phyloP scores from a whole-genome alignment of 2,888 invertebrate species.

The Acanthoscelides obtectus region DNA sequence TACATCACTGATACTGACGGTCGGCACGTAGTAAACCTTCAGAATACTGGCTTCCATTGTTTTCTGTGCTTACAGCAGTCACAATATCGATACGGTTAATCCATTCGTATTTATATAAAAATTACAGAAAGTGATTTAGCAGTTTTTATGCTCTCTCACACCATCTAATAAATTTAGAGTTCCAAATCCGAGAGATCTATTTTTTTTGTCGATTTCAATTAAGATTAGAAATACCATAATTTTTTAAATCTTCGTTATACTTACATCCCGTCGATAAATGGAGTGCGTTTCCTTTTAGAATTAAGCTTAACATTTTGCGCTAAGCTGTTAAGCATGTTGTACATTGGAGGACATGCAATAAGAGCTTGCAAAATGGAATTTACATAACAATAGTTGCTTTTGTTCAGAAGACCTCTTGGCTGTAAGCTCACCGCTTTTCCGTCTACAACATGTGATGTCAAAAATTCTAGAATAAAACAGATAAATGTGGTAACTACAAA shows the following conservation, averaged over 20 bases:
- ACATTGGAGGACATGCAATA: slow-evolving; percentile 92
- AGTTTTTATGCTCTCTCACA: too few relatives aligned
- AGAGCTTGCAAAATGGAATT: slow-evolving; percentile 93
- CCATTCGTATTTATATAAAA: too few relatives aligned
- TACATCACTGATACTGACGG: too few relatives aligned
- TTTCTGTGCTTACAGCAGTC: too few relatives aligned
- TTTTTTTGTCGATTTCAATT: not conserved
- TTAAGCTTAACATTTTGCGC: slow-evolving; percentile 58
- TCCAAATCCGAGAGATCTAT: too few relatives aligned
- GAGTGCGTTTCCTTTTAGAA: slow-evolving; percentile 57
- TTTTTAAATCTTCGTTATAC: slow-evolving; percentile 40
- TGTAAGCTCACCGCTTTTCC: slow-evolving; percentile 74
- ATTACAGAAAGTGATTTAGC: slow-evolving; percentile 11
- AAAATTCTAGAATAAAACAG: slow-evolving; percentile 58
- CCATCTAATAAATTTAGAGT: too few relatives aligned
- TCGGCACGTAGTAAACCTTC: too few relatives aligned
- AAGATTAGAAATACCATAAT: not conserved
- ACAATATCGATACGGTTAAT: too few relatives aligned
- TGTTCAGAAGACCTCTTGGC: slow-evolving; percentile 88
- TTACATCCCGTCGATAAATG: slow-evolving; percentile 91
- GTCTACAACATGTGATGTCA: slow-evolving; percentile 71
- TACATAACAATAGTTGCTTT: slow-evolving; percentile 94
- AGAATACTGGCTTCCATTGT: too few relatives aligned
- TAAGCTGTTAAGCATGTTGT: slow-evolving; percentile 79
- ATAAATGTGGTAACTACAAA: too few relatives aligned